phyloP scores from a whole-genome alignment of 2,113 vertebrate species.

The Acrocephalus kingi region DNA sequence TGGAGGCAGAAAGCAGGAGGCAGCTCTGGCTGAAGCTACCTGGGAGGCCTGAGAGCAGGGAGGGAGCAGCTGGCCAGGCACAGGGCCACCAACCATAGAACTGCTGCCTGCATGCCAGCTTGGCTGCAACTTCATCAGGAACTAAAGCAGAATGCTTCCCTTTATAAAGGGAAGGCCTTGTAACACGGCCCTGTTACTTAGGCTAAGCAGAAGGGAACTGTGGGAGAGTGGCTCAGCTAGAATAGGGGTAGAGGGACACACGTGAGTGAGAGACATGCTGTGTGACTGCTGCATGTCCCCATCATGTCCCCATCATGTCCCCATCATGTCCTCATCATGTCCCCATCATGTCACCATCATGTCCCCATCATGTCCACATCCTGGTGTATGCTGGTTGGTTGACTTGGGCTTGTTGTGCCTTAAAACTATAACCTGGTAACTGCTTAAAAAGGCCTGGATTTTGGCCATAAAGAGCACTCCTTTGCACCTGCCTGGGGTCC shows the following conservation, averaged over 20 bases:
- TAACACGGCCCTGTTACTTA: background rate
- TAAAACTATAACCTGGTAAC: background rate
- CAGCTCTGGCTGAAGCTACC: background rate
- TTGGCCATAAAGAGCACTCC: background rate
- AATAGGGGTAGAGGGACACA: background rate
- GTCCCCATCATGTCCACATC: background rate
- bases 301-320: too few species aligned
- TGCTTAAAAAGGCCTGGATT: background rate
- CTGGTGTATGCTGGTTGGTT: background rate
- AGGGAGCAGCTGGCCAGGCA: background rate
- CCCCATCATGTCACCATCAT: background rate
- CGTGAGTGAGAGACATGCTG: background rate
- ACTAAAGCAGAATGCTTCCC: background rate
- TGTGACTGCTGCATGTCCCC: background rate
- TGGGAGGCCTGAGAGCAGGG: background rate
- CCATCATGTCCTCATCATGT: background rate
- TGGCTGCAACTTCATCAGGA: background rate
- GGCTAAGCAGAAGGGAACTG: background rate
- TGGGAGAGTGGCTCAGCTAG: background rate
- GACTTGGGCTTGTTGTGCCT: background rate
- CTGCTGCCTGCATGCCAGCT: background rate
- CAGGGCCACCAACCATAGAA: fast-evolving
- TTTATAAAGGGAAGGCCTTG: background rate
- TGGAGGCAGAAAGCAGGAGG: background rate
- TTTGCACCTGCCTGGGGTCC: background rate